These are phyloP conservation scores for Arctopsyche grandis DNA, from an alignment of 1,140 invertebrate genomes.

Conservation along the genomic window DNA sequence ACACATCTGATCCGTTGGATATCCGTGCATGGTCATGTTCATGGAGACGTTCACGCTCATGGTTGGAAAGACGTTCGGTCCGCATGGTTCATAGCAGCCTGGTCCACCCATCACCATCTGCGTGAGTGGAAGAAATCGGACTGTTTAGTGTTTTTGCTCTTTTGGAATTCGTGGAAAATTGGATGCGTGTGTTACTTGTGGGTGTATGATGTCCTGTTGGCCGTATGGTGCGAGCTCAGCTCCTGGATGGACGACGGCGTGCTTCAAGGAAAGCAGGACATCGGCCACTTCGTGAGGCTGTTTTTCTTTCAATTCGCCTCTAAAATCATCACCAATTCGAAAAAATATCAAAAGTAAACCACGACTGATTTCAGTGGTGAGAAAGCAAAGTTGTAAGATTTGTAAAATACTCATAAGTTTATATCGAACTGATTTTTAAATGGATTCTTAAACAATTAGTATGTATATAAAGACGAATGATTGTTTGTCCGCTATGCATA, in stretches of 20 bases:
- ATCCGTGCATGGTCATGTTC: slow-evolving; percentile 97
- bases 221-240: slow-evolving; percentile 59
- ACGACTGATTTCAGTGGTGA: too few species aligned
- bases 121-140: neutral
- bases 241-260: slow-evolving; percentile 85
- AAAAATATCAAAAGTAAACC: neutral
- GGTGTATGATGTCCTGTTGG: slow-evolving; percentile 50
- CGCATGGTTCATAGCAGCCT: slow-evolving; percentile 65
- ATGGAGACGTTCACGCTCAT: slow-evolving; percentile 97
- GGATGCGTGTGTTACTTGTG: slow-evolving; percentile 38
- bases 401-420: too few species aligned
- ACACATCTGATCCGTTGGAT: slow-evolving; percentile 69
- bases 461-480: too few species aligned
- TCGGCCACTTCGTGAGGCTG: slow-evolving; percentile 74
- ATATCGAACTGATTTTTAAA: too few species aligned
- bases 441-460: too few species aligned
- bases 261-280: slow-evolving; percentile 85
- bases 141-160: neutral
- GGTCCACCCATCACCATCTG: slow-evolving; percentile 62
- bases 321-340: slow-evolving; percentile 23
- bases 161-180: neutral
- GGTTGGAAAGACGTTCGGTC: slow-evolving; percentile 77
- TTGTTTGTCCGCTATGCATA: too few species aligned
- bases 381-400: too few species aligned
- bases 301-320: slow-evolving; percentile 53